Conservation (phyloP, 64 coral and sea anemone genomes). For the Montipora efflorescens region DNA sequence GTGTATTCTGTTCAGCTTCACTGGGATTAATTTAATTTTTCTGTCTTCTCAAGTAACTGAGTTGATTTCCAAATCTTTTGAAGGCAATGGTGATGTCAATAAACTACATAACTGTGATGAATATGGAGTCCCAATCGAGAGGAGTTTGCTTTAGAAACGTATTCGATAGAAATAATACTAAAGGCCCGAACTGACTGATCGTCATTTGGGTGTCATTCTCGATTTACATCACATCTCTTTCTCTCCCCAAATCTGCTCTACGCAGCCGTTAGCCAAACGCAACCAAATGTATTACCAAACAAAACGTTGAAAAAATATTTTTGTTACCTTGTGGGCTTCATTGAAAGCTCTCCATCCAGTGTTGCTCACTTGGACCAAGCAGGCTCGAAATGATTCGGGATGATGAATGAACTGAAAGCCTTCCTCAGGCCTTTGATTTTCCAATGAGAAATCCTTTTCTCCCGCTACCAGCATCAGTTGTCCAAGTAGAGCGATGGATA, state of each 20-base stretch:
- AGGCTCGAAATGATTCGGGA: constrained; percentile 52
- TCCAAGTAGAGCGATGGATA: constrained; percentile 26
- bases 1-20: background rate
- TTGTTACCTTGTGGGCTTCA: constrained; percentile 36
- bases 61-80: background rate
- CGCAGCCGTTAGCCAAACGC: background rate
- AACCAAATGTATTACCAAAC: background rate
- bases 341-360: constrained; percentile 36
- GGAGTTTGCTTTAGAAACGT: background rate
- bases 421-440: background rate
- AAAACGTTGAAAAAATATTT: background rate
- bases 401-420: constrained; percentile 18
- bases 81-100: background rate
- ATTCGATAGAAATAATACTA: background rate
- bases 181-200: background rate
- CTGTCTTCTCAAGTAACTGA: background rate
- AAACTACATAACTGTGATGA: background rate
- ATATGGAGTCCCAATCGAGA: background rate
- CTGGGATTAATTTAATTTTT: background rate
- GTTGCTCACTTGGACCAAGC: constrained; percentile 29
- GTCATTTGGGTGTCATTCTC: background rate
- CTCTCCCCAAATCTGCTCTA: background rate
- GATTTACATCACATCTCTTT: background rate
- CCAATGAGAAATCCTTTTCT: constrained; percentile 29
- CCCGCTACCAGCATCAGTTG: constrained; percentile 27